Conservation (phyloP, 2,888 invertebrate genomes). For the Craniophora ligustri region DNA sequence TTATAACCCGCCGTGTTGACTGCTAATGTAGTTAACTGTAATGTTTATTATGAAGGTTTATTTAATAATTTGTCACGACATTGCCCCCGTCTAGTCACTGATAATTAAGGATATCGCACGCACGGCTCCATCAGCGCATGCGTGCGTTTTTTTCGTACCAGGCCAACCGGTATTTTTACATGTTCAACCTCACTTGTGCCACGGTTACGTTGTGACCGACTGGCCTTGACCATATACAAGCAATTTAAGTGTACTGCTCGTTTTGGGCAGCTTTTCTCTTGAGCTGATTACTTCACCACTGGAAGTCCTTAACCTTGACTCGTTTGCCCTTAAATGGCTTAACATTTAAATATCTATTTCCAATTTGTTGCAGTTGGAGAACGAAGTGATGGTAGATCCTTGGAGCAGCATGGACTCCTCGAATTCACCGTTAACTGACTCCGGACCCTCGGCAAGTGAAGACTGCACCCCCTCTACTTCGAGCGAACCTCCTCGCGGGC, state of each 20-base stretch:
- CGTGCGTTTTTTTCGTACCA: constrained; percentile 55
- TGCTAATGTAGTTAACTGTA: constrained; percentile 54
- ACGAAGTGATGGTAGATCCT: constrained; percentile 88
- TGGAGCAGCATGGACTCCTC: constrained; percentile 89
- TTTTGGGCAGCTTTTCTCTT: constrained; percentile 66
- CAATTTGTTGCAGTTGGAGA: constrained; percentile 87
- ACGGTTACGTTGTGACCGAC: constrained; percentile 54
- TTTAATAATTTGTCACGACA: constrained; percentile 46
- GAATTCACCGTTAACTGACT: constrained; percentile 86
- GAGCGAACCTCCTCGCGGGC: constrained; percentile 74
- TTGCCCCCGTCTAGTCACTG: constrained; percentile 34
- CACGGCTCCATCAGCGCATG: constrained; percentile 42
- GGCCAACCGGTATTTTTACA: constrained; percentile 65
- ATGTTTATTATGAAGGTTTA: constrained; percentile 46
- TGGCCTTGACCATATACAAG: constrained; percentile 73
- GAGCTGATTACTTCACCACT: constrained; percentile 66
- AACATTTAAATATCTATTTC: constrained; percentile 53
- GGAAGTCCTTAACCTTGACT: constrained; percentile 66
- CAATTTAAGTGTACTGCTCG: constrained; percentile 59
- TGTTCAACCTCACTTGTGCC: constrained; percentile 59
- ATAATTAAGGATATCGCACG: constrained; percentile 56
- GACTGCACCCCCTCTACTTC: constrained; percentile 85
- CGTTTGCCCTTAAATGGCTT: constrained; percentile 58
- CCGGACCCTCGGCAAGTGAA: constrained; percentile 85
- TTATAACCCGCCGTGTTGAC: constrained; percentile 57